A percentile compares a stretch with the other conserved stretches of the same genome.
Conservation (phyloP, 1,140 invertebrate genomes). For the Hyles vespertilio region DNA sequence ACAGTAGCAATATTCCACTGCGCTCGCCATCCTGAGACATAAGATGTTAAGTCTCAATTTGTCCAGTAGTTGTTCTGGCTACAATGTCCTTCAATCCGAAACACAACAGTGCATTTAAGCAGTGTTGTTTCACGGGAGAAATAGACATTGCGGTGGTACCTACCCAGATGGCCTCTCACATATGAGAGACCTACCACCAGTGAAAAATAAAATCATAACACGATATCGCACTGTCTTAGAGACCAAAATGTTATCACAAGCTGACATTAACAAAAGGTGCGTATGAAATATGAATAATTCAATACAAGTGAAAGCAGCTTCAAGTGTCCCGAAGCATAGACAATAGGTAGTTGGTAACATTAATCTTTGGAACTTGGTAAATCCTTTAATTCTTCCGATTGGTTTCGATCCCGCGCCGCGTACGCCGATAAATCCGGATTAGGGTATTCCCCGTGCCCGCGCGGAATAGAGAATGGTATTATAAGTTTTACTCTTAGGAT, state of each 20-base stretch:
- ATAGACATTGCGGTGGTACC: no score
- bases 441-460: slow-evolving; percentile 33
- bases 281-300: slow-evolving; percentile 4
- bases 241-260: neutral
- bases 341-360: slow-evolving; percentile 25
- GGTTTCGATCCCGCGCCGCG: slow-evolving; percentile 22
- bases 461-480: no score
- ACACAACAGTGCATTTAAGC: no score
- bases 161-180: no score
- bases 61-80: no score
- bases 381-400: slow-evolving; percentile 48
- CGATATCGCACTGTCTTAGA: neutral
- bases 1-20: no score
- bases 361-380: slow-evolving; percentile 38
- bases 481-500: no score
- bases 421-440: slow-evolving; percentile 48
- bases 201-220: neutral
- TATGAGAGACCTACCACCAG: no score
- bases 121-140: no score
- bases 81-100: no score
- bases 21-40: no score
- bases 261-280: neutral
- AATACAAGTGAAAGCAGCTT: neutral
- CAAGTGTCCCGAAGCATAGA: slow-evolving; percentile 13
- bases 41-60: no score